A percentile compares a stretch with the other conserved stretches of the same genome.
phyloP scores from a whole-genome alignment of 2,797 vertebrate genomes.

The Crocodylus rhombifer region DNA sequence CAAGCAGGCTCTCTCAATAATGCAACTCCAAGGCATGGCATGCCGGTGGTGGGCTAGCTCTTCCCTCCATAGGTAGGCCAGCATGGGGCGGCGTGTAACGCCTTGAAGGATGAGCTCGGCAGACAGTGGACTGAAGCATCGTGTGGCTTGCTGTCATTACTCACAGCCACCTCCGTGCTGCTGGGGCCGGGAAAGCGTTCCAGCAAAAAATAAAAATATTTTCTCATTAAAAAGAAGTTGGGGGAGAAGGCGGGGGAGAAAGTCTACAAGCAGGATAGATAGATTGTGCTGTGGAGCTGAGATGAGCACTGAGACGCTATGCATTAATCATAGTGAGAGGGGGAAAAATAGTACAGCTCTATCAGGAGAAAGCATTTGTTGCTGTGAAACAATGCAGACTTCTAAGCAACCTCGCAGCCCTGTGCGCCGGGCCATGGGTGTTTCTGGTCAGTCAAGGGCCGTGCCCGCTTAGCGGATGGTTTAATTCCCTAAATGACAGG shows the following conservation, averaged over 20 bases:
- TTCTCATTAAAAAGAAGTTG: background rate
- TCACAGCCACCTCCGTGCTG: rapidly evolving
- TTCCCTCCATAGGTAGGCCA: background rate
- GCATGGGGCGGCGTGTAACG: background rate
- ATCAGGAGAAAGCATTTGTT: background rate
- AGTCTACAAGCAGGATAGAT: background rate
- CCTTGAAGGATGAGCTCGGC: background rate
- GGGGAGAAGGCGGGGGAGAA: rapidly evolving
- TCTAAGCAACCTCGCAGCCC: background rate
- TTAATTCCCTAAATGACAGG: rapidly evolving
- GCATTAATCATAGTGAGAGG: background rate
- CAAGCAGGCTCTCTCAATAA: background rate
- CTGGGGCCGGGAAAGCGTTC: background rate
- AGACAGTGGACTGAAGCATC: background rate
- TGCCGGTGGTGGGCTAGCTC: too few relatives aligned
- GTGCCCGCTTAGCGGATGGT: rapidly evolving
- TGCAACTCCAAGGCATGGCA: background rate
- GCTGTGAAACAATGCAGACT: rapidly evolving
- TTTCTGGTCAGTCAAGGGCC: rapidly evolving
- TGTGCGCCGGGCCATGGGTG: rapidly evolving
- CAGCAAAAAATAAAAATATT: background rate
- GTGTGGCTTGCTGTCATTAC: background rate
- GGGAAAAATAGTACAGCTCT: background rate
- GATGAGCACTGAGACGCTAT: background rate
- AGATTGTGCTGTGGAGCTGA: background rate